Evolutionary conservation across 2,113 vertebrate species (phyloP), one percentile per base, ranked within the genome.

Genomic region (Aix galericulata): DNA sequence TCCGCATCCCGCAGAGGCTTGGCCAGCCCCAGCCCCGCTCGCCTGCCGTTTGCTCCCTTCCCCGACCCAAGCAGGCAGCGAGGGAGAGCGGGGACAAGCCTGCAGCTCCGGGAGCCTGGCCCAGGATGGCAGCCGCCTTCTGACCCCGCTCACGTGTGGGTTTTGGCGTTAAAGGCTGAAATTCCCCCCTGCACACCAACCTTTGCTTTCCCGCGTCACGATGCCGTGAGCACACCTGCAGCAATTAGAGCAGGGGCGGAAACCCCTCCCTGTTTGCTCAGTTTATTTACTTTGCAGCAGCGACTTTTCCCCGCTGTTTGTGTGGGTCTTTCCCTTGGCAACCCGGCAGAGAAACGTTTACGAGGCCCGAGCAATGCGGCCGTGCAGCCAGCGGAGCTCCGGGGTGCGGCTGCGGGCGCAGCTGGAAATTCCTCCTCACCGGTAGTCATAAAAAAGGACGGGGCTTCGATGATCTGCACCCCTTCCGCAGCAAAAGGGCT

Each of bases 241-340:
- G 68, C n/a, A 60, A 80, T 16, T 12, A 12, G 34, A 64, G 38
- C 78, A 31, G 31, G 79, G 84, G 15, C 21, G 6, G 18, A 67
- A 48, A 75, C 60, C 8, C 1, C 67, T 75, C 46, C 82, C 34
- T 95, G 93, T 95, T 95, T 96, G 89, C 94, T 91, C 91, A 88
- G 84, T 81, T 72, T 95, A 63, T 95, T 95, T 91, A 95, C 93
- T 94, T 82, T 82, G 63, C 79, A 67, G 46, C 44, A 78, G 85
- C 88, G 68, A 27, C 64, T 91, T 84, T 91, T 88, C 79, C 86
- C 91, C 50, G 87, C 68, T 96, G 94, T 97, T 97, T 96, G 93
- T 96, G 82, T 95, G 94, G 88, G 91, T 90, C 95, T 86, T 96
- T 95, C 85, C 85, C 95, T 13, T 95, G 90, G 95, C 95, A 95